Evolutionary conservation across 1,140 invertebrate genomes (phyloP), one percentile per base, ranked within the genome.

Genomic region (Rhyzopertha dominica): DNA sequence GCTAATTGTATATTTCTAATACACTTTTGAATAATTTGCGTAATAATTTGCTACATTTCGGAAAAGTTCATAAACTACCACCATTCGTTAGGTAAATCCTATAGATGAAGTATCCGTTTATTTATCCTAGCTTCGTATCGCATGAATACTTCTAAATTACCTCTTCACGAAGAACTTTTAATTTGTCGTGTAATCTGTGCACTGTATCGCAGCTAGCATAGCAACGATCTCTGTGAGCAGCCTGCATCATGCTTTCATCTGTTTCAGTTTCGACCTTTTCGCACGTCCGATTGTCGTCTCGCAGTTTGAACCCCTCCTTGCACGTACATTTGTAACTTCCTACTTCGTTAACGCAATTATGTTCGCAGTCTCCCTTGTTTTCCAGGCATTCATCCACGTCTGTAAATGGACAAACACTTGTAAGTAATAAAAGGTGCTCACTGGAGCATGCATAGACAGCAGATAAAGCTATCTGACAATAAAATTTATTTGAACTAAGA

Each of bases 321-420:
- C 80, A 82, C 35, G 65, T 65, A 59, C 80, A 82, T 46, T 70
- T 66, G 59, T 71, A 76, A 13, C 71, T 66, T 2, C 80, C 80
- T 1, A 68, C 60, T 32, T 73, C 73, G 60, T 82, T 83, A 18
- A 75, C 67, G 47, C 80, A 83, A 14, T 64, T 62, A 29, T 81
- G 77, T 43, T 78, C 71, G 51, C 80, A 82, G 5, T 75, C 75
- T 1, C 74, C 74, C 24, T 76, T 80, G 40, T 73, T 66, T n/a
- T 68, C 65, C 4, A 61, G 54, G 55, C 85, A 87, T 62, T 87
- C 85, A 62, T 87, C 73, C 26, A 86, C 72, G 63, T 87, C 83
- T 83, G 45, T 14, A 54, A 51, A 37, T n/a, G 9, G 31, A 47
- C n/a, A n/a, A n/a, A 26, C 29, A 40, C 18, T 22, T n/a, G n/a